Evolutionary conservation across 2,113 vertebrate species (phyloP), one percentile per base, ranked within the genome.

Genomic region (Carassius gibelio): DNA sequence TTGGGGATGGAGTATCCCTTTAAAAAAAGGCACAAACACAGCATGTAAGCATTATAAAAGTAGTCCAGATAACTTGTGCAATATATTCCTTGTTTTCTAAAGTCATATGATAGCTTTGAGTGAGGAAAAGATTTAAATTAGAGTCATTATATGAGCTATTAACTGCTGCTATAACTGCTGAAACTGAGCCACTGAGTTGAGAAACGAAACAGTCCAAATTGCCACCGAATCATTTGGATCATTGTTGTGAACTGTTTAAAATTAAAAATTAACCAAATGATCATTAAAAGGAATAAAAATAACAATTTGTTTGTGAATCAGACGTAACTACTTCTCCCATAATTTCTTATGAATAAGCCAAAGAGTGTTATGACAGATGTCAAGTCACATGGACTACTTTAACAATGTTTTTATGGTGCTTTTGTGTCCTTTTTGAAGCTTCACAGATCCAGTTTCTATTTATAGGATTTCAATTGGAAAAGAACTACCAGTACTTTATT

Each of bases 401-500:
- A n/a, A n/a, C 69, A 21, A 42, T 42, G 69, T 36, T 72, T 72
- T 72, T 42, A 72, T 11, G 69, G 36, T 72, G 69, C 50, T 9
- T 72, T 72, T 72, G 19, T 72, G 36, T 72, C 69, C 0, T 42
- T 72, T 71, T 72, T 42, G 9, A 72, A 72, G 69, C 69, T 42
- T 19, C 8, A 71, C 68, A 71, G 17, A 71, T 38, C 17, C 68
- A 71, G 17, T 38, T 19, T 4, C 68, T 72, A 5, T 72, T 71
- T 42, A 71, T 11, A 10, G 26, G 19, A 71, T 4, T 71, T 11
- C 17, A 9, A 71, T 2, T 2, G 5, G 68, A 38, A 42, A 42
- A 21, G 4, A 42, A 11, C 17, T 42, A 21, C 8, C 4, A 5
- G 36, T 8, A 10, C 19, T 5, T 69, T 36, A 69, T 38, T 38